phyloP scores from a whole-genome alignment of 2,113 vertebrate species.

The Carassius auratus region DNA sequence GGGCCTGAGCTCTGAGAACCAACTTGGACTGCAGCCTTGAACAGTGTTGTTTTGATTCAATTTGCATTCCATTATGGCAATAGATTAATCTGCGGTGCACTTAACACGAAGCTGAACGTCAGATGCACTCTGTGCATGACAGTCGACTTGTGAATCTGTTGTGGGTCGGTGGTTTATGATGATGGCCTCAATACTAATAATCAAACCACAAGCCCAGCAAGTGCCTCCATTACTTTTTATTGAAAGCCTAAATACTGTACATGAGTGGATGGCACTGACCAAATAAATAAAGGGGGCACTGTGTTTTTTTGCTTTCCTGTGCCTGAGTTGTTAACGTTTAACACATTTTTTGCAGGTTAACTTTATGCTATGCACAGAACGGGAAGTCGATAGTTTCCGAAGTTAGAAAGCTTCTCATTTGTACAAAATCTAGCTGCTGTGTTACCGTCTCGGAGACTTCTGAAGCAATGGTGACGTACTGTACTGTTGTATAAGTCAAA shows the following conservation, averaged over 20 bases:
- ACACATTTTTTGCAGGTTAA: conserved; percentile 44
- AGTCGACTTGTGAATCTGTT: conserved; percentile 28
- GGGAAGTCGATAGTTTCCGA: not conserved
- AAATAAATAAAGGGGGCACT: conserved; percentile 37
- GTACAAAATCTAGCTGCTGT: conserved; percentile 52
- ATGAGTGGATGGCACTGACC: conserved; percentile 37
- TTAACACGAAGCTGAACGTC: conserved; percentile 30
- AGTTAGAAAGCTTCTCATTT: conserved; percentile 24
- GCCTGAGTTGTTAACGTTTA: conserved; percentile 50
- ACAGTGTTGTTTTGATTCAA: conserved; percentile 50
- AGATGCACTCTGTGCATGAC: not conserved
- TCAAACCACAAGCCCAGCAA: conserved; percentile 17
- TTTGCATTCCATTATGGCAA: conserved; percentile 46
- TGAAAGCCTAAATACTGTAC: conserved; percentile 8
- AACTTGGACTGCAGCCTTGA: conserved; percentile 39
- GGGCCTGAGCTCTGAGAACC: not conserved
- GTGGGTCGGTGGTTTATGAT: conserved; percentile 1
- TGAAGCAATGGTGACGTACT: conserved; percentile 42
- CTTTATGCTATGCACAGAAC: conserved; percentile 35
- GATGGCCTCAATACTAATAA: conserved; percentile 35
- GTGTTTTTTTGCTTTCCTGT: not conserved
- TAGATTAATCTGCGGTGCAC: conserved; percentile 43
- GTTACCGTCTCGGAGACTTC: conserved; percentile 37
- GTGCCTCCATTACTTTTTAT: conserved; percentile 52
- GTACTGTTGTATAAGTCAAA: conserved; percentile 3